phyloP scores from a whole-genome alignment of 2,888 invertebrate species.

The Stenodema calcarata region DNA sequence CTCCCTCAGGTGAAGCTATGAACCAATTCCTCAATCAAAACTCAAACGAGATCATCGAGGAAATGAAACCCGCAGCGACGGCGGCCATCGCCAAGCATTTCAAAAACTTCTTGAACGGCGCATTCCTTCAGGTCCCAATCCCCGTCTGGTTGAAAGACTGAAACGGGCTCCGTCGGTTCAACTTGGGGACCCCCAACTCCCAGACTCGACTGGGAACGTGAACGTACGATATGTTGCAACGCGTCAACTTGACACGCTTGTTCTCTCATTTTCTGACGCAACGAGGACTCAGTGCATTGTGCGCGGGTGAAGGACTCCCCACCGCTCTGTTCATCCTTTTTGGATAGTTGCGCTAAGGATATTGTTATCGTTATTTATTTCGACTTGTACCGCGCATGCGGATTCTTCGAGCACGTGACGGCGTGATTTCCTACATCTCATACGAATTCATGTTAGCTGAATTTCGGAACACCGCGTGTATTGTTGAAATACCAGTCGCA shows the following conservation, averaged over 20 bases:
- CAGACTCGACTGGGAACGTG: background rate
- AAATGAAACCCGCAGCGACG: conserved; percentile 80
- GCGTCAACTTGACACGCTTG: background rate
- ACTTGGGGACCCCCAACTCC: background rate
- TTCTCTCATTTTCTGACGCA: background rate
- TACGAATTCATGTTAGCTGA: too few relatives aligned
- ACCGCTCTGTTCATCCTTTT: background rate
- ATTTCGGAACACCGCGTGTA: too few relatives aligned
- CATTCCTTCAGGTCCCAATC: conserved; percentile 75
- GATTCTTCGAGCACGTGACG: too few relatives aligned
- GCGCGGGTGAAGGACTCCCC: conserved; percentile 16
- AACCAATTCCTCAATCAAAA: conserved; percentile 84
- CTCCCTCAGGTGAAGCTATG: conserved; percentile 74
- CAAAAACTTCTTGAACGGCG: conserved; percentile 74
- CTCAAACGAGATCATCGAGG: conserved; percentile 79
- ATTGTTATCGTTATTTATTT: background rate
- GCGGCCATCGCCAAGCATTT: conserved; percentile 76
- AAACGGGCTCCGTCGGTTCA: background rate
- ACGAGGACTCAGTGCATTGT: conserved; percentile 7
- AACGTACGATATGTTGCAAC: background rate
- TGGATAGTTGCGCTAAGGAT: background rate
- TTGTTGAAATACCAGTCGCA: too few relatives aligned
- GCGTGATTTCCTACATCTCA: too few relatives aligned
- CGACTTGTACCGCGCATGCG: background rate
- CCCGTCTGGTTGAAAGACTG: conserved; percentile 63